Evolutionary conservation across 2,797 vertebrate genomes (phyloP).

Genomic region (Dryobates pubescens): DNA sequence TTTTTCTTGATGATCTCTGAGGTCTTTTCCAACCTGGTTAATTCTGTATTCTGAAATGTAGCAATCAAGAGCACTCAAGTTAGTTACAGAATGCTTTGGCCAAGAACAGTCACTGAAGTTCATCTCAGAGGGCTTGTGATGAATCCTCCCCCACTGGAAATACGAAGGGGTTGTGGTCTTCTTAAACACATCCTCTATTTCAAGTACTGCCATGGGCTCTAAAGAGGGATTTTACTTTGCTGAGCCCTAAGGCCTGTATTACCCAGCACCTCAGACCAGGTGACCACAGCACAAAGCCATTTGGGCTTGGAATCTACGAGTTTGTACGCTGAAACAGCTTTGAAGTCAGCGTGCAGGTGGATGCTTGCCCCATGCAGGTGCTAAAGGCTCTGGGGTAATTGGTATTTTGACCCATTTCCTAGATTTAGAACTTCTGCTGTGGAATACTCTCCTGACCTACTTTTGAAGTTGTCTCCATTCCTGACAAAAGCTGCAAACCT

Average conservation of each 20-base stretch:
- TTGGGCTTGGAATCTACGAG: not conserved
- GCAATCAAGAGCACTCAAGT: not conserved
- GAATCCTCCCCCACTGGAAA: not conserved
- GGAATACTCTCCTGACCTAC: not conserved
- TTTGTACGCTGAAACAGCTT: not conserved
- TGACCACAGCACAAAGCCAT: not conserved
- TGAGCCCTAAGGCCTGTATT: not conserved
- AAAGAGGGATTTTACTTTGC: not conserved
- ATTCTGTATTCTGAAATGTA: too few species aligned
- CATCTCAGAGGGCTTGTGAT: not conserved
- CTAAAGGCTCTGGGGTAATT: not conserved
- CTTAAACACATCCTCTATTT: not conserved
- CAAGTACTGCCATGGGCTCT: not conserved
- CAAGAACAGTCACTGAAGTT: not conserved
- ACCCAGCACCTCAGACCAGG: not conserved
- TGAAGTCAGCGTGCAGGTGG: not conserved
- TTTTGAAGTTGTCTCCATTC: conserved; percentile 5
- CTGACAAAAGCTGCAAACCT: not conserved
- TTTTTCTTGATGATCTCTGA: too few species aligned
- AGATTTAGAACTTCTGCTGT: conserved; percentile 6
- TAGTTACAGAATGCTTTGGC: not conserved
- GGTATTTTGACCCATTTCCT: conserved; percentile 21
- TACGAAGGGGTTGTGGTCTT: not conserved
- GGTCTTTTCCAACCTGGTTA: too few species aligned
- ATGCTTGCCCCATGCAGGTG: not conserved